phyloP scores from a whole-genome alignment of 2,113 vertebrate species.

The Rhea pennata region DNA sequence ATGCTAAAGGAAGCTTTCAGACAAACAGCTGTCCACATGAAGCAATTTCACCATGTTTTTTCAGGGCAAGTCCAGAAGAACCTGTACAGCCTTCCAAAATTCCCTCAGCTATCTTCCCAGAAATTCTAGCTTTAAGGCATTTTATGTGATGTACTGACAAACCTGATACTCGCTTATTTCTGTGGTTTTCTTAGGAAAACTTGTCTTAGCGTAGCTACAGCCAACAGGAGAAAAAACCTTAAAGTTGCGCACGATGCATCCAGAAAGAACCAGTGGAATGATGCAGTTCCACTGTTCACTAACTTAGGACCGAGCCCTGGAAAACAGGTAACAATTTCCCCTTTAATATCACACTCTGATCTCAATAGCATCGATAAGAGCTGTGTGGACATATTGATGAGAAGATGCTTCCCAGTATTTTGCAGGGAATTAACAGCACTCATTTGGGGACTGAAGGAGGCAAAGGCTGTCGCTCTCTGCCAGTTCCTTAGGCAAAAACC shows the following conservation, averaged over 20 bases:
- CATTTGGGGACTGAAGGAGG: slow-evolving; percentile 46
- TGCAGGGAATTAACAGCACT: slow-evolving; percentile 64
- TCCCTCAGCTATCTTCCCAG: slow-evolving; percentile 2
- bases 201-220: neutral
- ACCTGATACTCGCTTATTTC: neutral
- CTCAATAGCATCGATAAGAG: slow-evolving; percentile 59
- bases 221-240: neutral
- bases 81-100: slow-evolving; percentile 2
- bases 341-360: slow-evolving; percentile 46
- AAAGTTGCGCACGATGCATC: neutral
- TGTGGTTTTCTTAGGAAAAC: slow-evolving; percentile 36
- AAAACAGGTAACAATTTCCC: slow-evolving; percentile 20
- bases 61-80: slow-evolving; percentile 39
- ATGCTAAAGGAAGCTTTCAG: slow-evolving; percentile 42
- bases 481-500: slow-evolving; percentile 65
- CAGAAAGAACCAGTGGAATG: neutral
- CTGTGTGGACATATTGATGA: slow-evolving; percentile 20
- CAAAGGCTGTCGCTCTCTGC: slow-evolving; percentile 55
- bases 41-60: slow-evolving; percentile 54
- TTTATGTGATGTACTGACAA: slow-evolving; percentile 13
- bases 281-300: neutral
- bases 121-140: slow-evolving; percentile 28
- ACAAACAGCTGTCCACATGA: slow-evolving; percentile 26
- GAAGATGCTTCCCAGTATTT: slow-evolving; percentile 8
- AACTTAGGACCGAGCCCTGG: neutral